A percentile compares a stretch with the other conserved stretches of the same genome.
phyloP scores from a whole-genome alignment of 2,797 vertebrate genomes.

The Syndactyla subalaris region DNA sequence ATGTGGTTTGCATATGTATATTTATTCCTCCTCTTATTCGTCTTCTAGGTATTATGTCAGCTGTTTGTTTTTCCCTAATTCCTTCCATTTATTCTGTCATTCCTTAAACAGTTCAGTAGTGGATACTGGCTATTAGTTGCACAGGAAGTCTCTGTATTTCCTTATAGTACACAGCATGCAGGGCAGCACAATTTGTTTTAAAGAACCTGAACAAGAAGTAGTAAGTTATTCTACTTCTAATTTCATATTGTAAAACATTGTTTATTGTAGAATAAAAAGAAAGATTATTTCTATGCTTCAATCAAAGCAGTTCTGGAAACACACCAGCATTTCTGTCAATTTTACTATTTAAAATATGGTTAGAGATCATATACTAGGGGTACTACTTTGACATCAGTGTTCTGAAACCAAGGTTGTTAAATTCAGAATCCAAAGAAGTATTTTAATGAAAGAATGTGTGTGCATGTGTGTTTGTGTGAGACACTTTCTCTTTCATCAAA shows the following conservation, averaged over 20 bases:
- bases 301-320: neutral
- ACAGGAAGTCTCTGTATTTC: neutral
- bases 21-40: neutral
- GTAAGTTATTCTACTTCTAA: neutral
- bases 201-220: neutral
- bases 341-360: neutral
- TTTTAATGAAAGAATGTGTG: neutral
- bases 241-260: neutral
- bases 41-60: neutral
- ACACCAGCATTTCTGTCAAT: neutral
- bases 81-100: neutral
- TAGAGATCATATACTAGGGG: rapidly evolving
- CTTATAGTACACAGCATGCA: neutral
- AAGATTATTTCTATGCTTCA: neutral
- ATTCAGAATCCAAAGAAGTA: neutral
- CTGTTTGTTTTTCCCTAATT: neutral
- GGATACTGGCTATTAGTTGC: neutral
- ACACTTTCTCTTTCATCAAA: neutral
- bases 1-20: neutral
- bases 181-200: neutral
- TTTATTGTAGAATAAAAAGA: neutral
- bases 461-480: neutral
- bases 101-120: neutral
- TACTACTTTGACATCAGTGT: neutral
- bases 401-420: neutral